Percentiles rank a stretch among this genome's conserved stretches.
These are phyloP conservation scores for Andrena cerasifolii DNA, from an alignment of 1,140 invertebrate species.

Conservation along the genomic window DNA sequence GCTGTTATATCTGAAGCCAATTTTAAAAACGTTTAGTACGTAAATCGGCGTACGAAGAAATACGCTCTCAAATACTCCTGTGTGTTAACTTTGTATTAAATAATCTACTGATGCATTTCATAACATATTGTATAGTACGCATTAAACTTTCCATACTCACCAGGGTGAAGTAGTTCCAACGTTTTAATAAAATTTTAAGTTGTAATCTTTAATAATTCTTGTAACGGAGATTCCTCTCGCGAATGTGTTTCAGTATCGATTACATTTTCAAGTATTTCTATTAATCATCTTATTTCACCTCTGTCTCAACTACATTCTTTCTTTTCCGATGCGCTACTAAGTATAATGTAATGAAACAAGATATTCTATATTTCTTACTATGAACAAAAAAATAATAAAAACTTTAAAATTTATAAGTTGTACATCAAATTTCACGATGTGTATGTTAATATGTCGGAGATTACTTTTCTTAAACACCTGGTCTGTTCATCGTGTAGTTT, in stretches of 20 bases:
- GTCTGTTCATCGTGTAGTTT: background rate
- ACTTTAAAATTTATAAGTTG: constrained; percentile 48
- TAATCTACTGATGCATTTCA: constrained; percentile 33
- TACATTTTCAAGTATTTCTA: constrained; percentile 38
- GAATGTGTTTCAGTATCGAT: constrained; percentile 30
- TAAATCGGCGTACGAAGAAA: constrained; percentile 14
- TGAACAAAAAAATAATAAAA: constrained; percentile 34
- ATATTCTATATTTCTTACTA: constrained; percentile 55
- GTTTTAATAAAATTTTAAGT: constrained; percentile 50
- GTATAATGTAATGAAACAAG: constrained; percentile 32
- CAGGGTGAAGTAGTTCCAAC: constrained; percentile 25
- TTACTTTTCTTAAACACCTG: background rate
- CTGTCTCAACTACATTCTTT: background rate
- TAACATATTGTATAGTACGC: constrained; percentile 45
- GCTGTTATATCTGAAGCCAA: background rate
- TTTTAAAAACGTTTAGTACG: constrained; percentile 6
- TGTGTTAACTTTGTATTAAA: constrained; percentile 18
- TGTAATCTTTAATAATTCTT: constrained; percentile 14
- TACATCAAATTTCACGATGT: constrained; percentile 18
- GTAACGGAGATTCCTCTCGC: background rate
- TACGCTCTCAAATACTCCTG: constrained; percentile 16
- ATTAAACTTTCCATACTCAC: constrained; percentile 35
- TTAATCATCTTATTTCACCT: constrained; percentile 10
- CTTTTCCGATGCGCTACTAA: background rate
- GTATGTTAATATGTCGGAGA: background rate